Evolutionary conservation across 2,113 vertebrate species (phyloP), one percentile per base, ranked within the genome.

Genomic region (Arenaria interpres): DNA sequence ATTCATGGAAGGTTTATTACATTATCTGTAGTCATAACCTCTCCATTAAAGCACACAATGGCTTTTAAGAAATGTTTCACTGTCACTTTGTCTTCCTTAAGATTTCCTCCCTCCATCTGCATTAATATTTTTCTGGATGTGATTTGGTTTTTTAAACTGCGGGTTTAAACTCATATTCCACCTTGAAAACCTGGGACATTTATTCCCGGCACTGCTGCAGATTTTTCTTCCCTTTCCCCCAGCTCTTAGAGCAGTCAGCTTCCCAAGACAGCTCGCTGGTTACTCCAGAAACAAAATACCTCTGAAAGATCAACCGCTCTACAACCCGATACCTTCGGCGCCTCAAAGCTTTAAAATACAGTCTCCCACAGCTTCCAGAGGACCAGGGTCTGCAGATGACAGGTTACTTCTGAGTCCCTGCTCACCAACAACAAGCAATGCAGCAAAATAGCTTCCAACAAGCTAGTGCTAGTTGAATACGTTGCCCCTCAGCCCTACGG

Each of bases 1-100:
- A 98, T 90, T 98, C 94, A 98, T 53, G 20, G 78, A 77, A 89
- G 95, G 97, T 98, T 98, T 98, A 98, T 98, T 98, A 97, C 98
- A 98, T 98, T 98, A 98, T 97, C 97, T 97, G 98, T 97, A 98
- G 98, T 98, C 98, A 53, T 97, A 98, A 98, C 98, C 98, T 98
- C 97, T 94, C 97, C 98, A 98, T 98, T 98, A 98, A 95, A 81
- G 96, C 96, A 93, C 94, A 95, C 97, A 95, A 96, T 93, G 94
- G 98, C 98, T 98, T 98, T 98, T 98, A 98, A 98, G 96, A 94
- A 97, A 98, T 94, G 94, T 93, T 97, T 95, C 96, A 94, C 93
- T 96, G 46, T 97, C 97, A 96, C 96, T 98, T 97, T 97, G 96
- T 95, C 98, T 98, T 98, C 95, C 89, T 96, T 93, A 96, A 93